Evolutionary conservation across 2,113 vertebrate species (phyloP), one percentile per base, ranked within the genome.

Genomic region (Cryptomyrus ogoouensis): DNA sequence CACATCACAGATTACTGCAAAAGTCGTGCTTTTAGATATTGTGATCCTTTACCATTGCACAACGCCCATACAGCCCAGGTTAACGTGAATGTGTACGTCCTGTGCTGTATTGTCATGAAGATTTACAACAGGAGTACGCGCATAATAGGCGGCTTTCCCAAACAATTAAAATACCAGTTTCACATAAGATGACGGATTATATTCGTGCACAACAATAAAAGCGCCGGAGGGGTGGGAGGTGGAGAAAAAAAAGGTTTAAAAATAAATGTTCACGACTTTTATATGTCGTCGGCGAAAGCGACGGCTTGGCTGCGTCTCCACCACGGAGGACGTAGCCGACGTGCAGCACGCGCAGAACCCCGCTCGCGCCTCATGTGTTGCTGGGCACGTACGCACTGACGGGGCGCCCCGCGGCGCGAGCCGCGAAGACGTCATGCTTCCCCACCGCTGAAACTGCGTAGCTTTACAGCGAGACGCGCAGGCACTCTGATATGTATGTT

Each of bases 331-430:
- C 80, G 80, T 13, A 47, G 17, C 44, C 39, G 44, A 92, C 90
- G 91, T 92, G 91, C 92, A 50, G 53, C 13, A 80, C 89, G 87
- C 62, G 5, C 0, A 13, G 39, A 27, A n/a, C 47, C 24, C 27
- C 17, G 47, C n/a, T 3, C 31, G 85, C 35, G 27, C 19, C 70
- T 46, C 87, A 90, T 88, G 92, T 93, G 93, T 58, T 49, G 5
- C 44, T 5, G 21, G 21, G 88, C 93, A 93, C 93, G 93, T 93
- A 93, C 46, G 87, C 89, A 90, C 62, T 53, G 46, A 56, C 87
- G 66, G 49, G 85, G 80, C 83, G 84, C 83, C 89, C 66, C 80
- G 52, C n/a, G 53, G 15, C 44, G 15, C 80, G 47, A 84, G 86
- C 90, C 85, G 62, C 19, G 19, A 19, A 6, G 17, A 62, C 91